Base-by-base conservation (phyloP, 2,888 invertebrate genomes). In the Rhimphoctona megacephalus region DNA sequence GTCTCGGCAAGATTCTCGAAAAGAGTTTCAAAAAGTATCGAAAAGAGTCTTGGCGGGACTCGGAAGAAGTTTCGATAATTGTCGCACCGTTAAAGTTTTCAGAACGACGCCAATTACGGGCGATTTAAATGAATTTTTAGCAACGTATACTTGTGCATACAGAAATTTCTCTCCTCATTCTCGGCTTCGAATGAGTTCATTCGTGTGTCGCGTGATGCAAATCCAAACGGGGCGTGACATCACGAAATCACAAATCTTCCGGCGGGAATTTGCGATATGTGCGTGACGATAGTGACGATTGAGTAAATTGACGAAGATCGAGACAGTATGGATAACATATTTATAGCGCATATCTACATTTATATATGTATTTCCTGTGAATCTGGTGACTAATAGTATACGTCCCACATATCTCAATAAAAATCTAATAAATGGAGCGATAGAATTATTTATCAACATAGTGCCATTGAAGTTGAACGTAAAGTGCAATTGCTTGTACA, bases 121-220 rank as follows among this genome's bases (percentile, higher is more conserved):
- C 25, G 66, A 64, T 77, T 73, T 17, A 3, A 78, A 69, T 54
- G 77, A 52, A 30, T 81, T 81, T 69, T 76, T 25, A 17, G 76
- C 79, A 81, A 80, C 7, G 19, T 14, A 70, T 43, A 43, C 30
- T 22, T 22, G 46, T 66, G 30, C 39, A 67, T 25, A 43, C 52
- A 30, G 11, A 19, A 30, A 6, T 17, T 66, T 33, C 30, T 2
- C 57, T 33, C 33, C 33, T 57, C 49, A 25, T 78, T 72, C 30
- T 39, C 49, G 17, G 17, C 61, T 52, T 14, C 80, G 73, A 87
- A 87, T 85, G 87, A 88, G 87, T 88, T 88, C 87, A 89, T 88
- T 89, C 87, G 86, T 85, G 88, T 80, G 76, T 43, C 78, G 83
- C 85, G 83, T 87, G 87, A 85, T 84, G 83, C 74, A 83, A 83